phyloP scores from a whole-genome alignment of 2,888 invertebrate species.

The Meghimatium bilineatum region DNA sequence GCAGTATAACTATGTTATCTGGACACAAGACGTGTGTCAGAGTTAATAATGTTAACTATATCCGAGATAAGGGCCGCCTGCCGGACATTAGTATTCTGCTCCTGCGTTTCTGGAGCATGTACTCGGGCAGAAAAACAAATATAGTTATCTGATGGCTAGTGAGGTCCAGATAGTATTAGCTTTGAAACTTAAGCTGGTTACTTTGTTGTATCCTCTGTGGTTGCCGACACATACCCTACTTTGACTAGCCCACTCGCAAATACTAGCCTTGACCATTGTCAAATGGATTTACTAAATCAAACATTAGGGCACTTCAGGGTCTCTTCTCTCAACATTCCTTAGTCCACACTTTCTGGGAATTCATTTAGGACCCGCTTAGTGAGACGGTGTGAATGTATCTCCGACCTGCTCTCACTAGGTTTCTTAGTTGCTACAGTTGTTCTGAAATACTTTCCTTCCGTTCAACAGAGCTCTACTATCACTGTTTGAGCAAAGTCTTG shows the following conservation, averaged over 20 bases:
- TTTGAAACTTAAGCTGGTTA: not conserved
- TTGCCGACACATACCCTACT: not conserved
- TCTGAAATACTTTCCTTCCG: not conserved
- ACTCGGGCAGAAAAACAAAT: not conserved
- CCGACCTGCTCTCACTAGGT: not conserved
- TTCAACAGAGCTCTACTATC: too few species aligned
- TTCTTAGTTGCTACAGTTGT: not conserved
- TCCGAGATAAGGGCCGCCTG: too few species aligned
- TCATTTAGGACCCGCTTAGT: not conserved
- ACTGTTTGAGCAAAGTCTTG: not conserved
- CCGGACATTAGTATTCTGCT: too few species aligned
- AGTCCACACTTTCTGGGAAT: not conserved
- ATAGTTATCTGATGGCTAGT: not conserved
- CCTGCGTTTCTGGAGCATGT: too few species aligned
- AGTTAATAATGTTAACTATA: too few species aligned
- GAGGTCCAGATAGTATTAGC: not conserved
- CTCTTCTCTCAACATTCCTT: not conserved
- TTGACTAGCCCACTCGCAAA: not conserved
- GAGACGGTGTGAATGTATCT: not conserved
- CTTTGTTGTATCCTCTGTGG: not conserved
- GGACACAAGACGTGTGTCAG: too few species aligned
- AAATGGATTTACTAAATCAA: not conserved
- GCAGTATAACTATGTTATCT: too few species aligned
- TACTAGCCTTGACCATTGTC: not conserved
- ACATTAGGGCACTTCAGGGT: not conserved